phyloP scores from a whole-genome alignment of 2,113 vertebrate genomes.

The Circaetus gallicus region DNA sequence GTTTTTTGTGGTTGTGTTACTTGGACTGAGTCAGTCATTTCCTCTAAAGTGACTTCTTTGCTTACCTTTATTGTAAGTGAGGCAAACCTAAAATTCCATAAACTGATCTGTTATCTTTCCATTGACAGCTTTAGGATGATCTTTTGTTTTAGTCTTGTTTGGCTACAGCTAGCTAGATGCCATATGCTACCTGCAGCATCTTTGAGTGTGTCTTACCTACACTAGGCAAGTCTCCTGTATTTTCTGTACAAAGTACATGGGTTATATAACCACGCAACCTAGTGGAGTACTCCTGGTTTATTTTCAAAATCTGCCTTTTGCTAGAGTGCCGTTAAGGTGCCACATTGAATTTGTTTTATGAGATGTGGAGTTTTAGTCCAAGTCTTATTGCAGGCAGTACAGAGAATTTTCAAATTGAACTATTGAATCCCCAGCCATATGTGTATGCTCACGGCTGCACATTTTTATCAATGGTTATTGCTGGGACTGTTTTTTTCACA shows the following conservation, averaged over 20 bases:
- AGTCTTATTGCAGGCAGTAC: not conserved
- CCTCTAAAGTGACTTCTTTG: not conserved
- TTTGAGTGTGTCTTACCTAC: not conserved
- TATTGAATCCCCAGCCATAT: not conserved
- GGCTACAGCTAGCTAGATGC: not conserved
- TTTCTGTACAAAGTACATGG: not conserved
- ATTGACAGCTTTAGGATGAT: not conserved
- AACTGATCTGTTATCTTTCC: not conserved
- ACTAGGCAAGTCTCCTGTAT: not conserved
- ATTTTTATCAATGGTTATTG: not conserved
- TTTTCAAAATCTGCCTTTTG: not conserved
- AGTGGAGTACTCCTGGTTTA: not conserved
- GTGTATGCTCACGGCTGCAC: not conserved
- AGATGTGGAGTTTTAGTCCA: not conserved
- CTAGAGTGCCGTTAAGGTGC: not conserved
- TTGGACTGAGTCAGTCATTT: not conserved
- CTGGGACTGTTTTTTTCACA: not conserved
- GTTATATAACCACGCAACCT: not conserved
- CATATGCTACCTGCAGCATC: not conserved
- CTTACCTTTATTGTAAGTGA: not conserved
- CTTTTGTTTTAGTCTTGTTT: not conserved
- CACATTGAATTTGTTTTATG: not conserved
- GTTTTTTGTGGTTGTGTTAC: not conserved
- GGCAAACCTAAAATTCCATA: not conserved
- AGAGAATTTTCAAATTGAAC: not conserved